Conservation (phyloP, 2,888 invertebrate genomes). For the Apamea crenata region DNA sequence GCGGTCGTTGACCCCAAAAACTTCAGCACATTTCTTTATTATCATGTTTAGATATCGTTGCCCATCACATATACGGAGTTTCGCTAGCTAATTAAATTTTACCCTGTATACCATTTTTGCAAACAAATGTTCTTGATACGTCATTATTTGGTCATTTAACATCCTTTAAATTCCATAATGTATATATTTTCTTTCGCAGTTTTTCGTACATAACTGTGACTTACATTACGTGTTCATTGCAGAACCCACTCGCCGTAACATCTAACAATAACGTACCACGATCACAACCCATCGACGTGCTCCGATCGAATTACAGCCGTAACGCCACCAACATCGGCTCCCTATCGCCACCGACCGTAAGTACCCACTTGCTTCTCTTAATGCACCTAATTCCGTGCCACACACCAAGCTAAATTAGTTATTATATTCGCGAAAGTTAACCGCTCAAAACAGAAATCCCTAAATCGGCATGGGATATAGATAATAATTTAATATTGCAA, state of each 20-base stretch:
- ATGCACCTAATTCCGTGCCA: not conserved
- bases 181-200: slow-evolving; percentile 10
- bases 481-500: not conserved
- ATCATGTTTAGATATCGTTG: not conserved
- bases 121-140: not conserved
- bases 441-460: not conserved
- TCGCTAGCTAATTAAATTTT: not conserved
- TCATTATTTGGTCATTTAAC: slow-evolving; percentile 3
- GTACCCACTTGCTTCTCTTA: slow-evolving; percentile 65
- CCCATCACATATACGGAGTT: not conserved
- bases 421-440: not conserved
- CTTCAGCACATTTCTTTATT: not conserved
- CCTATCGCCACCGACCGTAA: slow-evolving; percentile 96
- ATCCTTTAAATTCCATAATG: slow-evolving; percentile 26
- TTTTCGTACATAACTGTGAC: slow-evolving; percentile 33
- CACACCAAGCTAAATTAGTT: not conserved
- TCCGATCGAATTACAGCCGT: slow-evolving; percentile 92
- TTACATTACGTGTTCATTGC: slow-evolving; percentile 68
- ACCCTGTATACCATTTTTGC: not conserved
- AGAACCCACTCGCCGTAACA: slow-evolving; percentile 81
- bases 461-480: not conserved
- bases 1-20: not conserved
- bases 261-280: slow-evolving; percentile 91
- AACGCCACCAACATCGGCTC: slow-evolving; percentile 96
- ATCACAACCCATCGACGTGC: slow-evolving; percentile 96